A percentile compares a stretch with the other conserved stretches of the same genome.
phyloP scores from a whole-genome alignment of 2,888 invertebrate species.

The Eudemis profundana region DNA sequence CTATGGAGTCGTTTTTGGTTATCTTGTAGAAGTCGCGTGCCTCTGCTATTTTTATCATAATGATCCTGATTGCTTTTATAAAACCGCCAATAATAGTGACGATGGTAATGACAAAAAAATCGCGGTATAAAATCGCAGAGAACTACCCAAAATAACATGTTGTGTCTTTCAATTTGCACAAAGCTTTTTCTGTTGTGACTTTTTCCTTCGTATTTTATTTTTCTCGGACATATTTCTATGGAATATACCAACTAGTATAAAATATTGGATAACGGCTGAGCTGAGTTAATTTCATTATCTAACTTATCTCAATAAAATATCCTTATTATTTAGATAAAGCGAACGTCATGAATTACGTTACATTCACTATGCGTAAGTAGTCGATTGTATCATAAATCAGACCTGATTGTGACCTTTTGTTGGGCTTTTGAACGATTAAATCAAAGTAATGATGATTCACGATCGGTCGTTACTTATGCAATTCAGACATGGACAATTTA shows the following conservation, averaged over 20 bases:
- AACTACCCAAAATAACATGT: constrained; percentile 17
- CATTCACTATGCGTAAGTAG: constrained; percentile 35
- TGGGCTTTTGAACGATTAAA: neutral
- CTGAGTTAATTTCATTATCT: constrained; percentile 14
- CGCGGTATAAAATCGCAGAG: no score
- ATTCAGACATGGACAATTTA: neutral
- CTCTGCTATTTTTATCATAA: no score
- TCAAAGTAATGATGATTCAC: neutral
- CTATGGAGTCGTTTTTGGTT: no score
- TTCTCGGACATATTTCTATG: neutral
- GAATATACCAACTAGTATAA: neutral
- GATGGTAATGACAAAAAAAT: no score
- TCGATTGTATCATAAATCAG: neutral
- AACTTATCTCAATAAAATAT: constrained; percentile 16
- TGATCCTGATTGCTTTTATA: no score
- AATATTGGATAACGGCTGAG: neutral
- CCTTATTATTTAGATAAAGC: constrained; percentile 4
- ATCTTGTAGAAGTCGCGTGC: no score
- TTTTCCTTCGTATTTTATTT: neutral
- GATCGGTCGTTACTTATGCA: neutral
- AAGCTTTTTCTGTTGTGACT: neutral
- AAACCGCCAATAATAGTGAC: no score
- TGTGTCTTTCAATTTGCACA: neutral
- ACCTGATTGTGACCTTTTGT: neutral
- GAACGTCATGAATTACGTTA: constrained; percentile 24